A percentile compares a stretch with the other conserved stretches of the same genome.
Evolutionary conservation across 2,888 invertebrate species (phyloP).

Genomic region (Chironomus tentans): DNA sequence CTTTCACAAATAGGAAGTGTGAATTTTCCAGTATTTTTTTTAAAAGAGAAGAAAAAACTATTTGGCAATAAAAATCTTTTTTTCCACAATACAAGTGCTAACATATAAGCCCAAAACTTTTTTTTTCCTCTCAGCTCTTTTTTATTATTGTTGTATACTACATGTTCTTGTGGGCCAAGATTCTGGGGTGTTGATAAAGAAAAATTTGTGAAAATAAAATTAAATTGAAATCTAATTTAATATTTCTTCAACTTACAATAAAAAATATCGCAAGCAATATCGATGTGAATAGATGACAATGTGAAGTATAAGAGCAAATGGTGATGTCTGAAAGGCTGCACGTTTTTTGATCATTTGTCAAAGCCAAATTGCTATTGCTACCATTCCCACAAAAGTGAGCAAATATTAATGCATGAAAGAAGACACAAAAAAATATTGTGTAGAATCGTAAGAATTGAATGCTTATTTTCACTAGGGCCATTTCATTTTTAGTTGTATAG

Average conservation of each 20-base stretch:
- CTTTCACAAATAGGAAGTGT: too few relatives aligned
- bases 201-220: background rate
- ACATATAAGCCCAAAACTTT: too few relatives aligned
- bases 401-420: background rate
- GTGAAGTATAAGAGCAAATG: background rate
- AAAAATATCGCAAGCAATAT: background rate
- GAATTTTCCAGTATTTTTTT: too few relatives aligned
- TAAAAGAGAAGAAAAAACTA: background rate
- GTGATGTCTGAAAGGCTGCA: background rate
- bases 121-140: too few relatives aligned
- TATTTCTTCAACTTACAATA: background rate
- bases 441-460: too few relatives aligned
- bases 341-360: conserved; percentile 17
- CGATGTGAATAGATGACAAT: too few relatives aligned
- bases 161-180: too few relatives aligned
- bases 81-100: too few relatives aligned
- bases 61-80: background rate
- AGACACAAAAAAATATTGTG: background rate
- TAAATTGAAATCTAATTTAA: conserved; percentile 26
- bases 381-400: background rate
- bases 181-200: background rate
- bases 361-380: background rate
- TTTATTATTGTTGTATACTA: too few relatives aligned
- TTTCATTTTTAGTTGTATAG: too few relatives aligned
- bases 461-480: too few relatives aligned